Evolutionary conservation across 2,113 vertebrate species (phyloP), one percentile per base, ranked within the genome.

Genomic region (Hipposideros armiger): DNA sequence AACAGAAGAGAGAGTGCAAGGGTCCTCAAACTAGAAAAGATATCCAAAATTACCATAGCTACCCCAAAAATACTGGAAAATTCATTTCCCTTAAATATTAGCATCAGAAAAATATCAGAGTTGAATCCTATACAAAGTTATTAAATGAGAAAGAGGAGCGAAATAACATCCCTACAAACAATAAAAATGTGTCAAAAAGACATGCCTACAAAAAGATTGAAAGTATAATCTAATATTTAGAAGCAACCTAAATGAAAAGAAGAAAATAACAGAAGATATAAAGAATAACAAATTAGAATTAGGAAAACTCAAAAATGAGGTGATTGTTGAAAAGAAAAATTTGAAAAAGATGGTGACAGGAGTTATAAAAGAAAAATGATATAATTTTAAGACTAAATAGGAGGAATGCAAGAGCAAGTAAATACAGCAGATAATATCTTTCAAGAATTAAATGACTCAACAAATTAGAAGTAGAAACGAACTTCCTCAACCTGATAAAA

Each of bases 361-460:
- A 72, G 5, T 70, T 87, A 42, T 32, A 11, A 88, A 76, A 74
- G 17, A 64, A 67, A 64, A 52, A 85, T 47, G n/a, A 50, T 77
- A 40, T 64, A 45, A 81, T 11, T 82, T 67, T 82, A 60, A 83
- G 62, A 94, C 40, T 66, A 77, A 94, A 76, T 47, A 84, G 42
- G 64, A 87, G n/a, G 36, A 40, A 64, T 17, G 14, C 11, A n/a
- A 85, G 56, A 58, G 28, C 8, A 72, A 56, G 54, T 76, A 40
- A 77, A 77, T 3, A 40, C 14, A 87, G 32, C 19, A 62, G n/a
- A 22, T 67, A 69, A 17, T n/a, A 22, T 24, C 36, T 84, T 77
- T 28, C 36, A 76, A 28, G 19, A 81, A 74, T 70, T 67, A 73
- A 30, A 73, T 50, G n/a, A 95, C 4, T 72, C 62, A 58, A 17